These are phyloP conservation scores for Furcifer pardalis DNA, from an alignment of 2,797 vertebrate species.

Conservation along the genomic window DNA sequence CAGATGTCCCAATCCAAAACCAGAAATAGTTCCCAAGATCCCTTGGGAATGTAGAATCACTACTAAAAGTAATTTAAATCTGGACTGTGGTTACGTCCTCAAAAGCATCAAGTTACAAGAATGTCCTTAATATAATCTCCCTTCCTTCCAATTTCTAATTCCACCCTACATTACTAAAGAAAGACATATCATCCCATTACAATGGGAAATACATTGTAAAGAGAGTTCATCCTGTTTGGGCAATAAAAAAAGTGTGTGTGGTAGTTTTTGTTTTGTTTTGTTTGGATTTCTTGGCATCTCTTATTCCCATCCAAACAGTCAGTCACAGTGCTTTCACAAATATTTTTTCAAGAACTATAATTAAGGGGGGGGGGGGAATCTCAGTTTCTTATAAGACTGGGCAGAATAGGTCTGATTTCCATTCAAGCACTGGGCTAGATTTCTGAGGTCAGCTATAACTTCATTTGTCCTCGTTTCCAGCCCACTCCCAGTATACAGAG, in stretches of 20 bases:
- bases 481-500: slow-evolving; percentile 35
- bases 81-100: neutral
- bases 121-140: neutral
- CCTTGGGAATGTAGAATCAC: neutral
- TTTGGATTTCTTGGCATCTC: neutral
- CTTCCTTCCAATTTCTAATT: neutral
- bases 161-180: neutral
- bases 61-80: neutral
- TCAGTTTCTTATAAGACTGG: slow-evolving; percentile 42
- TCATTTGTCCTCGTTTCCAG: slow-evolving; percentile 50
- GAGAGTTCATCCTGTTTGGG: neutral
- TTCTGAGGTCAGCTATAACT: slow-evolving; percentile 55
- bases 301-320: neutral
- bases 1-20: neutral
- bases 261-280: neutral
- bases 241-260: neutral
- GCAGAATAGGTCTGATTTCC: slow-evolving; percentile 20
- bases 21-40: neutral
- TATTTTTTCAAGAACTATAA: neutral
- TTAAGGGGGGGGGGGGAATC: neutral
- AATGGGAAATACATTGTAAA: neutral
- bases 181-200: neutral
- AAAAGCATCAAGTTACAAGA: neutral
- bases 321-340: neutral
- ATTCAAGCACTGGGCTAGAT: neutral